Base-by-base conservation (phyloP, 2,888 invertebrate genomes). In the Electrophaes corylata region DNA sequence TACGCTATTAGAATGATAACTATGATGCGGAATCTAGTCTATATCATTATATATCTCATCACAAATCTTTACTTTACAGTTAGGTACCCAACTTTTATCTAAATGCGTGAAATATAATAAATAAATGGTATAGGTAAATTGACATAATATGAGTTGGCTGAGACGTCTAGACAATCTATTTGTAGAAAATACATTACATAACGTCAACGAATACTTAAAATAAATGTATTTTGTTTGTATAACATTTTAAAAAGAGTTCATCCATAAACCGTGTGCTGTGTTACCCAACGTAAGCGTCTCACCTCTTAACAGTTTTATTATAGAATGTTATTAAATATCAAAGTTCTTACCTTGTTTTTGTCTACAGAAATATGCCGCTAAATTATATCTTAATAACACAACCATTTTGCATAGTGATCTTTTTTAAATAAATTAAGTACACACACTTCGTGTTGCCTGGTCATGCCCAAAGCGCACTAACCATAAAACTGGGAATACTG, bases 101-200 rank as follows among this genome's bases (percentile, higher is more conserved):
- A 40, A 18, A 37, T 43, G 52, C 47, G 54, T 46, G 16, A 33
- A 39, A 39, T n/a, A 33, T 29, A n/a, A n/a, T n/a, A n/a, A n/a
- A n/a, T n/a, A n/a, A n/a, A n/a, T n/a, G n/a, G n/a, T n/a, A n/a
- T 29, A 10, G 20, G 26, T 29, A 29, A 29, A 29, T 29, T 8
- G 10, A 29, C 26, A 29, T 29, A 29, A 10, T 29, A n/a, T n/a
- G n/a, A 2, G 26, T 6, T 29, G 8, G 26, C 10, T 39, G 40
- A 37, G 26, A 37, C 52, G 73, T 72, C 71, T 71, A 73, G 73
- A 73, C 73, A 62, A 26, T 61, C 63, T 68, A 68, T 65, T 65
- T 31, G 46, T 56, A 39, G 49, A 52, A 49, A 48, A 49, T 49
- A 57, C 43, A 60, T 47, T 43, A 49, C 33, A 47, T 46, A 56